A percentile compares a stretch with the other conserved stretches of the same genome.
These are phyloP conservation scores for Solenopsis fugax DNA, from an alignment of 1,140 invertebrate genomes.

Conservation along the genomic window DNA sequence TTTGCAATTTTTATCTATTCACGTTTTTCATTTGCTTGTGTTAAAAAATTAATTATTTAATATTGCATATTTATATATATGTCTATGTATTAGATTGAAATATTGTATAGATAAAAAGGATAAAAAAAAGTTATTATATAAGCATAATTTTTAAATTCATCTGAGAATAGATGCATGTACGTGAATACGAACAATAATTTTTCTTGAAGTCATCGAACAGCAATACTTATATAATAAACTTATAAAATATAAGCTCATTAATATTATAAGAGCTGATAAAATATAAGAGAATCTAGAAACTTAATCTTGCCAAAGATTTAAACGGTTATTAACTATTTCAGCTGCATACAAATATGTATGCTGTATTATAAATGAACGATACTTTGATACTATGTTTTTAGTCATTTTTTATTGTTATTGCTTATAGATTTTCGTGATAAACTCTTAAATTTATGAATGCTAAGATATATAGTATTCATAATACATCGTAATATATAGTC, in stretches of 20 bases:
- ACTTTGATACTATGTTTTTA: neutral
- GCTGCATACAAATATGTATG: neutral
- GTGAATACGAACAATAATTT: neutral
- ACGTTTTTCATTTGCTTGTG: neutral
- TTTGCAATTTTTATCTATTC: neutral
- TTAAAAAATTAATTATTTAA: neutral
- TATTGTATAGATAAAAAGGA: neutral
- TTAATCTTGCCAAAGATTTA: conserved; percentile 34
- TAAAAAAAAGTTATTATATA: neutral
- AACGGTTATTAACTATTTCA: neutral
- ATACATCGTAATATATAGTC: neutral
- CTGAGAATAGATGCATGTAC: neutral
- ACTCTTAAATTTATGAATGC: neutral
- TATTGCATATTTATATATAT: neutral
- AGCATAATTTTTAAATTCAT: neutral
- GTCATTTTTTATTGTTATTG: neutral
- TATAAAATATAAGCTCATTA: conserved; percentile 7
- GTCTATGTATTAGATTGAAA: neutral
- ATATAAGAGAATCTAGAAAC: neutral
- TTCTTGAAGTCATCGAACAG: neutral
- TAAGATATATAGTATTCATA: neutral
- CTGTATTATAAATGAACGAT: conserved; percentile 1
- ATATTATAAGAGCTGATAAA: too few relatives aligned
- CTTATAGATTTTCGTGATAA: neutral
- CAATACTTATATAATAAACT: neutral